Base-by-base conservation (phyloP, 2,797 vertebrate species). In the Silurus lanzhouensis region DNA sequence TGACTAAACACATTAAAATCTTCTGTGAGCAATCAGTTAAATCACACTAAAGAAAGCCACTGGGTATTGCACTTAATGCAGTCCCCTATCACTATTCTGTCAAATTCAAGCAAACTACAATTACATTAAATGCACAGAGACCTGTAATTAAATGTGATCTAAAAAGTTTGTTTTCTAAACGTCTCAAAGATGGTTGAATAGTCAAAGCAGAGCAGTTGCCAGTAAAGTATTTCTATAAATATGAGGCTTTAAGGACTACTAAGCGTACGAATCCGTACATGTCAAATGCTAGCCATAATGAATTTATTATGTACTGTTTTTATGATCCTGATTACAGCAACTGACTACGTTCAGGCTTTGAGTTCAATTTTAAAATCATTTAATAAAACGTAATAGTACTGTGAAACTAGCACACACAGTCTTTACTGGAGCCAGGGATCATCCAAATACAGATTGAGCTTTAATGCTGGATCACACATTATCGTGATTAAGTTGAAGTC, bases 391-490 rank as follows among this genome's bases (percentile, higher is more conserved):
- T 8, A 63, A n/a, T 63, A 63, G n/a, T n/a, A 68, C 64, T 19
- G 13, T 70, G 31, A 70, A 70, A 70, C 68, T n/a, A 5, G 17
- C 20, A n/a, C 46, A 13, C 22, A 12, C 6, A 25, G 22, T 74
- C 66, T 72, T 1, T 71, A 46, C 22, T 52, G 48, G 46, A 55
- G 46, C 72, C 72, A 55, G n/a, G 52, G 55, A 31, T 46, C 76
- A 79, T 46, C 22, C 60, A 46, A 20, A 63, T 31, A 63, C 58
- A 79, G 25, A 31, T 38, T 46, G 38, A 25, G 44, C 38, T 64
- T 63, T 46, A 79, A 79, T 79, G 15, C 60, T 46, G 6, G 60
- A 48, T 80, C 48, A 80, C 14, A 80, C 15, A 48, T 79, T 63
- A 61, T n/a, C 27, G 38, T 22, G 77, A 80, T 80, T 79, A 79